A percentile compares a stretch with the other conserved stretches of the same genome.
These are phyloP conservation scores for Archips crataeganus DNA, from an alignment of 2,888 invertebrate species.

Conservation along the genomic window DNA sequence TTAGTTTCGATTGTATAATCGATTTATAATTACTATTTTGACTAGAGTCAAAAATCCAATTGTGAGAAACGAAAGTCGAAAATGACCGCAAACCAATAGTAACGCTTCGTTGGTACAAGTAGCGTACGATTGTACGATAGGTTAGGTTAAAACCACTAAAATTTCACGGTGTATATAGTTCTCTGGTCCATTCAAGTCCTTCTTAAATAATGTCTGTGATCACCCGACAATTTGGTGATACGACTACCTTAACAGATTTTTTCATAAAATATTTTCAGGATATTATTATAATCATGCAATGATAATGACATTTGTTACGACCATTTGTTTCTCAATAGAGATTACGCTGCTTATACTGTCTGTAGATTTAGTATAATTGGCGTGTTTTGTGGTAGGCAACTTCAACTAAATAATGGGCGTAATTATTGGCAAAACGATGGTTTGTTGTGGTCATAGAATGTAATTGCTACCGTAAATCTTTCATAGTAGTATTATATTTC, in stretches of 20 bases:
- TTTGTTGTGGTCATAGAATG: conserved; percentile 33
- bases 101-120: too few species aligned
- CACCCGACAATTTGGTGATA: too few species aligned
- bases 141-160: too few species aligned
- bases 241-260: background rate
- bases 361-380: conserved; percentile 50
- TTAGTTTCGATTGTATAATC: too few species aligned
- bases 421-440: conserved; percentile 39
- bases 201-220: too few species aligned
- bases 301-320: conserved; percentile 17
- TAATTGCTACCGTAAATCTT: conserved; percentile 32
- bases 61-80: too few species aligned
- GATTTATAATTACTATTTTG: too few species aligned
- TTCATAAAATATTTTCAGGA: background rate
- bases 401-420: conserved; percentile 46
- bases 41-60: too few species aligned
- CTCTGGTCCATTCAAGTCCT: too few species aligned
- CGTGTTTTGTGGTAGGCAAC: conserved; percentile 47
- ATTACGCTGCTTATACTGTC: conserved; percentile 21
- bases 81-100: too few species aligned
- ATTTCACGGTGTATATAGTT: too few species aligned
- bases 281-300: background rate
- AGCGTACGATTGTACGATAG: too few species aligned
- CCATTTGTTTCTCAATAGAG: conserved; percentile 35
- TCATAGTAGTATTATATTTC: conserved; percentile 23